These are phyloP conservation scores for Ascidia mentula DNA, from an alignment of 23 tunicate genomes.

Conservation along the genomic window DNA sequence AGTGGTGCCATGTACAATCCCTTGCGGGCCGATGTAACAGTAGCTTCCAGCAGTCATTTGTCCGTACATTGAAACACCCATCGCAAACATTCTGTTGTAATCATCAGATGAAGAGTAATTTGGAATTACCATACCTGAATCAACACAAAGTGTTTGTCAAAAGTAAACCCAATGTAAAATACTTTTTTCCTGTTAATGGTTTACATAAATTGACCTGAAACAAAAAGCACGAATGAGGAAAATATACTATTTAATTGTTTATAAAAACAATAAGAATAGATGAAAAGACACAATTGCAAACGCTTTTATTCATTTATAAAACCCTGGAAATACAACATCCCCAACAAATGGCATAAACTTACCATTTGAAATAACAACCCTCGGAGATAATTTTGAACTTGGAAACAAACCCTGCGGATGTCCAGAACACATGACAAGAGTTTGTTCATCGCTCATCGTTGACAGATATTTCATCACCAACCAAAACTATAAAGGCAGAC, in stretches of 20 bases:
- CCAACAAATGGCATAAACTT: no score
- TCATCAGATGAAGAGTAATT: slow-evolving; percentile 69
- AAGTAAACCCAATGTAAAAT: no score
- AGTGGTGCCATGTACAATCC: slow-evolving; percentile 98
- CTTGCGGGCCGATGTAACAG: slow-evolving; percentile 99
- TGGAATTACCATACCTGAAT: slow-evolving; percentile 92
- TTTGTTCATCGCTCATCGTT: slow-evolving; percentile 75
- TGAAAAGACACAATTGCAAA: no score
- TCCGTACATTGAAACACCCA: slow-evolving; percentile 96
- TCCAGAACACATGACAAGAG: slow-evolving; percentile 95
- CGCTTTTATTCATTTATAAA: no score
- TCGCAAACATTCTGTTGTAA: slow-evolving; percentile 87
- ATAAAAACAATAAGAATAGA: no score
- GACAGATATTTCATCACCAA: slow-evolving; percentile 73
- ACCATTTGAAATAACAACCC: slow-evolving; percentile 94
- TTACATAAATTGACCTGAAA: no score
- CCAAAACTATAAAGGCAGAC: slow-evolving; percentile 84
- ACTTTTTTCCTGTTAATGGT: no score
- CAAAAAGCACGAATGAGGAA: no score
- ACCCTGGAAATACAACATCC: no score
- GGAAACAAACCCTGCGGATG: slow-evolving; percentile 98
- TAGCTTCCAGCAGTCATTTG: slow-evolving; percentile 99
- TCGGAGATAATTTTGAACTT: slow-evolving; percentile 54
- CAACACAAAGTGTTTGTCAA: no score
- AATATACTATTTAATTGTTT: no score